Conservation (phyloP, 2,113 vertebrate genomes). For the Ictidomys tridecemlineatus region DNA sequence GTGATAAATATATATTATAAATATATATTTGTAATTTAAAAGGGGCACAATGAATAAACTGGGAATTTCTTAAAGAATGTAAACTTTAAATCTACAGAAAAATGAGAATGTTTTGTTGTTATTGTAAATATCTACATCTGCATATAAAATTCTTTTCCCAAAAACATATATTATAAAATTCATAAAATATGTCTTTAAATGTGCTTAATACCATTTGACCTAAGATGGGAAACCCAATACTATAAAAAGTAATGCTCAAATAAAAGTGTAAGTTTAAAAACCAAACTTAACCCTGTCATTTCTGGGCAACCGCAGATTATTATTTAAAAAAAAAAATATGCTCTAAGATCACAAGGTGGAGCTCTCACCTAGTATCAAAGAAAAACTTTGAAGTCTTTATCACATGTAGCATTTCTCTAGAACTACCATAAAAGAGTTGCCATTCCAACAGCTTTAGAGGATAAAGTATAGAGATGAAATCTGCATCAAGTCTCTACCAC, state of each 20-base stretch:
- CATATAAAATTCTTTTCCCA: background rate
- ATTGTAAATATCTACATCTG: slow-evolving; percentile 50
- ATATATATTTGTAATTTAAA: background rate
- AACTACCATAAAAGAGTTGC: slow-evolving; percentile 58
- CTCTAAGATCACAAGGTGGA: slow-evolving; percentile 93
- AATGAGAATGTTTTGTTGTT: slow-evolving; percentile 2
- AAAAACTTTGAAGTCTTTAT: slow-evolving; percentile 86
- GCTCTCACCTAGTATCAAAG: slow-evolving; percentile 90
- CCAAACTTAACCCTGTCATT: slow-evolving; percentile 27
- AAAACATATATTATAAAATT: slow-evolving; percentile 38
- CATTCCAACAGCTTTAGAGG: slow-evolving; percentile 24
- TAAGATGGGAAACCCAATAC: slow-evolving; percentile 41
- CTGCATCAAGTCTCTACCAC: slow-evolving; percentile 3
- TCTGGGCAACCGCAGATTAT: slow-evolving; percentile 47
- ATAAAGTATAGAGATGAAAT: slow-evolving; percentile 47
- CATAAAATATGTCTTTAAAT: slow-evolving; percentile 28
- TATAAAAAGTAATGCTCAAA: slow-evolving; percentile 18
- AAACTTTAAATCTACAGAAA: slow-evolving; percentile 54
- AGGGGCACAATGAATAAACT: background rate
- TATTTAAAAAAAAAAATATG: slow-evolving; percentile 66
- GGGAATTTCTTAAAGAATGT: background rate
- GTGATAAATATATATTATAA: too few species aligned
- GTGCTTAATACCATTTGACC: slow-evolving; percentile 1
- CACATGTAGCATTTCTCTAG: slow-evolving; percentile 42
- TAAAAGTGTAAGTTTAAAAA: slow-evolving; percentile 49